Evolutionary conservation across 2,113 vertebrate genomes (phyloP).

Genomic region (Camelus dromedarius): DNA sequence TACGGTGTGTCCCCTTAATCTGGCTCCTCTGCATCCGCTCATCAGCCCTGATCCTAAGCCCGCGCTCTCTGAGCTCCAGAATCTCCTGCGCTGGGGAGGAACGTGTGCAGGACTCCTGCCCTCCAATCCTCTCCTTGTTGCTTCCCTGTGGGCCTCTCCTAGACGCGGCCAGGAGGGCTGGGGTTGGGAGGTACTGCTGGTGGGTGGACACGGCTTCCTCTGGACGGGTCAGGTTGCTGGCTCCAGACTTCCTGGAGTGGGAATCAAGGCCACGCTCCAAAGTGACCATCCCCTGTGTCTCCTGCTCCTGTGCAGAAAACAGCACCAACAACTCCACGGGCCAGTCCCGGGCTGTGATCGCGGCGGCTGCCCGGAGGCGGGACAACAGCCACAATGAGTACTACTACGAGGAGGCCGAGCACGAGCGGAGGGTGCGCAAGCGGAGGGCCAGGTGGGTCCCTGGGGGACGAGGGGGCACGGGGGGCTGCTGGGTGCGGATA

Average conservation of each 20-base stretch:
- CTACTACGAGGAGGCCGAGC: conserved; percentile 98
- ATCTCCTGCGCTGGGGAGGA: not conserved
- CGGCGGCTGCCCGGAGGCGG: conserved; percentile 93
- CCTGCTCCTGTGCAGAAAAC: conserved; percentile 88
- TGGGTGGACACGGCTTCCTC: conserved; percentile 15
- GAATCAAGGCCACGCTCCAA: not conserved
- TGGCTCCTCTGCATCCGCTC: conserved; percentile 49
- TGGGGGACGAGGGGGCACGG: accelerated
- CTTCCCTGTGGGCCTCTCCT: conserved; percentile 2
- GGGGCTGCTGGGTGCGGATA: no score
- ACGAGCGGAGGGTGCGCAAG: conserved; percentile 95
- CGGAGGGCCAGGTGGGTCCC: conserved; percentile 93
- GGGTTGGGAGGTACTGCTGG: not conserved
- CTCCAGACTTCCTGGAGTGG: not conserved
- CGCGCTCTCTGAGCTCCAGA: not conserved
- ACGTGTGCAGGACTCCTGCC: not conserved
- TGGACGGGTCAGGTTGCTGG: not conserved
- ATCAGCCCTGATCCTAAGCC: conserved; percentile 29
- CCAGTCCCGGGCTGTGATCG: conserved; percentile 96
- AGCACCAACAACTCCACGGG: conserved; percentile 95
- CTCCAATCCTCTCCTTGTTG: not conserved
- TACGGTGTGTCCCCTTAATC: not conserved
- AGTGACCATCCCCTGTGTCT: not conserved
- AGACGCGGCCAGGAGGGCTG: conserved; percentile 24
- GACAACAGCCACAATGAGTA: conserved; percentile 98